Evolutionary conservation across 2,888 invertebrate species (phyloP).

Genomic region (Caenorhabditis sinica): DNA sequence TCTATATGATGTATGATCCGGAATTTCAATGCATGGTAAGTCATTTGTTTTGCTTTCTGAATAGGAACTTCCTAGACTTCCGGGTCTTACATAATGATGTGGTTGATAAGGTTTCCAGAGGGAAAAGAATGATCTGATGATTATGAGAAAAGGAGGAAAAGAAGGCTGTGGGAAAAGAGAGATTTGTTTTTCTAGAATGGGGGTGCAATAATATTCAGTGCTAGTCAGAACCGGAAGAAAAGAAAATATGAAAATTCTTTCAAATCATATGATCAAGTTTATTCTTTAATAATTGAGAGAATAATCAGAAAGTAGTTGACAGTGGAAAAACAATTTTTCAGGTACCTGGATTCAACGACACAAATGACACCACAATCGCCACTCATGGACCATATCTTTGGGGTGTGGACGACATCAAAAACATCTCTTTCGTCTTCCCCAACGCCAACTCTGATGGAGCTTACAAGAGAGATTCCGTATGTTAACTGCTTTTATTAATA

Average conservation of each 20-base stretch:
- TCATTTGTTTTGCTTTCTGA: not conserved
- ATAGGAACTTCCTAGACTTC: conserved; percentile 1
- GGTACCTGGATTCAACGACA: conserved; percentile 79
- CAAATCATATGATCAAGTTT: not conserved
- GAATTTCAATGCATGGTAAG: conserved; percentile 78
- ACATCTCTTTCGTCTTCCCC: conserved; percentile 79
- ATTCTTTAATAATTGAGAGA: no score
- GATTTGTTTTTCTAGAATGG: not conserved
- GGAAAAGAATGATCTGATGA: not conserved
- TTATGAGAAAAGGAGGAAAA: conserved; percentile 6
- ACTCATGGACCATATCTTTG: conserved; percentile 70
- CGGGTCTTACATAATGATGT: conserved; percentile 1
- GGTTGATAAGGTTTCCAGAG: conserved; percentile 19
- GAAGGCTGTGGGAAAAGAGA: not conserved
- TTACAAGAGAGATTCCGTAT: conserved; percentile 66
- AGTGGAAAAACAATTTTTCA: conserved; percentile 32
- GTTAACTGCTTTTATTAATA: not conserved
- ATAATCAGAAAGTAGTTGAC: no score
- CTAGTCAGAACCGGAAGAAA: not conserved
- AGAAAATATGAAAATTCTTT: not conserved
- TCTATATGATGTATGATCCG: conserved; percentile 83
- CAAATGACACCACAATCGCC: conserved; percentile 63
- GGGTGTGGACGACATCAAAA: conserved; percentile 76
- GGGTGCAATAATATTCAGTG: no score
- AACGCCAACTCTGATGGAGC: conserved; percentile 61